These are phyloP conservation scores for Hypolimnas misippus DNA, from an alignment of 2,888 invertebrate genomes.

Conservation along the genomic window DNA sequence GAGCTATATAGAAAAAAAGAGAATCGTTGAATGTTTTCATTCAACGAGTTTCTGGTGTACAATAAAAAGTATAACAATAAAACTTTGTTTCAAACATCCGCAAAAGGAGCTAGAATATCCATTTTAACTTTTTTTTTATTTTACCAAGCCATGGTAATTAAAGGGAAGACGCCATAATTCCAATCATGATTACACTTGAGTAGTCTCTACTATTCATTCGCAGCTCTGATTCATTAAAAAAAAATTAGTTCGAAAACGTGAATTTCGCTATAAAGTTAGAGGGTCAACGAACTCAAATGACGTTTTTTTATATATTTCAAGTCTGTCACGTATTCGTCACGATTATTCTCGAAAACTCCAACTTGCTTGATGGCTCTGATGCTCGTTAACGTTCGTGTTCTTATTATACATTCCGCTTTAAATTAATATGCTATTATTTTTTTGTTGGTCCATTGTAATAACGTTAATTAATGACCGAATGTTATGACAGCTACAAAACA, in stretches of 20 bases:
- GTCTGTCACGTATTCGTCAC: constrained; percentile 44
- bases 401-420: constrained; percentile 27
- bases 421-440: constrained; percentile 34
- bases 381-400: constrained; percentile 36
- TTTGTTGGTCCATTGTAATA: constrained; percentile 22
- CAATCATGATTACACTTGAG: not conserved
- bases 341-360: constrained; percentile 39
- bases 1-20: constrained; percentile 19
- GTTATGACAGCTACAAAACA: constrained; percentile 22
- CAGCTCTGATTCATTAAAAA: not conserved
- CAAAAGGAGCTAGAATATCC: constrained; percentile 58
- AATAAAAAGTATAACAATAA: constrained; percentile 46
- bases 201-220: not conserved
- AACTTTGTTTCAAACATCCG: constrained; percentile 51
- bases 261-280: constrained; percentile 48
- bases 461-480: constrained; percentile 26
- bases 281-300: constrained; percentile 37
- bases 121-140: constrained; percentile 62
- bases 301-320: constrained; percentile 40
- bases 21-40: constrained; percentile 41
- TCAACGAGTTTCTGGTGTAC: constrained; percentile 43
- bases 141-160: constrained; percentile 69
- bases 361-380: constrained; percentile 36
- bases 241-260: constrained; percentile 43
- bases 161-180: constrained; percentile 56